Percentiles rank a stretch among this genome's conserved stretches.
phyloP scores from a whole-genome alignment of 1,140 invertebrate genomes.

The Drosophila persimilis region DNA sequence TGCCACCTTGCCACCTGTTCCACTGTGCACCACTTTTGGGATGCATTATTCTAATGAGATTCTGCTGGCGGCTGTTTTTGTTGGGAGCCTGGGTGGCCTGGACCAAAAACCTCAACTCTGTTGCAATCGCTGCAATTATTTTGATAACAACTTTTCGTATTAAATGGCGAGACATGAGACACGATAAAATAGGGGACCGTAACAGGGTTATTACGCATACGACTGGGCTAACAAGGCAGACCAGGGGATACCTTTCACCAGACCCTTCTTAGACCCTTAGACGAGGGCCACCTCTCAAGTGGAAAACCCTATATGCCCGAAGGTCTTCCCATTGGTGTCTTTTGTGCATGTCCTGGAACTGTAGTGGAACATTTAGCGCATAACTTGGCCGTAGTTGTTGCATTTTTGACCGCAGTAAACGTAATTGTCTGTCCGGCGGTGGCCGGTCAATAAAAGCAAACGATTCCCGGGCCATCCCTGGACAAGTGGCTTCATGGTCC shows the following conservation, averaged over 20 bases:
- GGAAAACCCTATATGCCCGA: background rate
- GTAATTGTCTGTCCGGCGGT: slow-evolving; percentile 70
- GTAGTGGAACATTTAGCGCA: slow-evolving; percentile 25
- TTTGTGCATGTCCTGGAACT: slow-evolving; percentile 1
- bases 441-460: slow-evolving; percentile 74
- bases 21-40: slow-evolving; percentile 33
- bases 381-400: slow-evolving; percentile 50
- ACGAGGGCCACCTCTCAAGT: too few relatives aligned
- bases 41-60: slow-evolving; percentile 81
- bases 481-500: slow-evolving; percentile 50
- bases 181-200: slow-evolving; percentile 24
- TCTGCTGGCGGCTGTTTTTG: slow-evolving; percentile 67
- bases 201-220: slow-evolving; percentile 66
- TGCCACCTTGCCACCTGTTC: slow-evolving; percentile 10
- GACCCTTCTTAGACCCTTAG: too few relatives aligned
- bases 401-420: slow-evolving; percentile 76
- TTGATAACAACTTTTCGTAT: slow-evolving; percentile 80
- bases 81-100: background rate
- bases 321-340: background rate
- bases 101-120: slow-evolving; percentile 33
- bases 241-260: background rate
- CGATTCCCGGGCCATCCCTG: slow-evolving; percentile 41
- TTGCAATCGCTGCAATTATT: slow-evolving; percentile 69
- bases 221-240: slow-evolving; percentile 59
- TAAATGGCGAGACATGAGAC: slow-evolving; percentile 70